Conservation (phyloP, 2,797 vertebrate species). For the Emys orbicularis region DNA sequence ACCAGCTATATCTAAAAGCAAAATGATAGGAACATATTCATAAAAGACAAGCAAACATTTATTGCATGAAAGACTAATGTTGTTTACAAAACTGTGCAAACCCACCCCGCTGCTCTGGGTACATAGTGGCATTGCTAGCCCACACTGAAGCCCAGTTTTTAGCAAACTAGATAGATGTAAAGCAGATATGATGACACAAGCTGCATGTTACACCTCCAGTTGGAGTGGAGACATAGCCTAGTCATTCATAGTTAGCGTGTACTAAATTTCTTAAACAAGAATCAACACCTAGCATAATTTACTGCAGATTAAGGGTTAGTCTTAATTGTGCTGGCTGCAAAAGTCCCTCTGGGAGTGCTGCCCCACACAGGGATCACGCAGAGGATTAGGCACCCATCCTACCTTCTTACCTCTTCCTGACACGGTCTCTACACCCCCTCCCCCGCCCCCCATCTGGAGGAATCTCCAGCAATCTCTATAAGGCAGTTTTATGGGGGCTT, state of each 20-base stretch:
- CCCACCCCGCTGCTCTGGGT: not conserved
- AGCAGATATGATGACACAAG: not conserved
- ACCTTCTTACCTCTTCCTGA: not conserved
- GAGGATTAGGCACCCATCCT: not conserved
- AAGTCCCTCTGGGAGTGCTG: not conserved
- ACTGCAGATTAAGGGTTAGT: not conserved
- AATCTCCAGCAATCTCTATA: not conserved
- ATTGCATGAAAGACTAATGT: not conserved
- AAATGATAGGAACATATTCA: not conserved
- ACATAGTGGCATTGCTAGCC: not conserved
- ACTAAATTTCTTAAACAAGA: not conserved
- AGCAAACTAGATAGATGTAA: not conserved
- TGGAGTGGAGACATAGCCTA: not conserved
- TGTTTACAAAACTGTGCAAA: not conserved
- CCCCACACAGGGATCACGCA: not conserved
- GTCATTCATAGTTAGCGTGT: not conserved
- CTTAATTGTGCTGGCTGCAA: accelerated
- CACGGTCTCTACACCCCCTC: not conserved
- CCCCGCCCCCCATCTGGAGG: not conserved
- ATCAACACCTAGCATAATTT: not conserved
- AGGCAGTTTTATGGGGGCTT: not conserved
- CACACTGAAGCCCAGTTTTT: not conserved
- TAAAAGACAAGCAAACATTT: not conserved
- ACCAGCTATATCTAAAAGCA: not conserved
- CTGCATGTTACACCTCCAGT: not conserved